Conservation (phyloP, 1,140 invertebrate species). For the Drosophila fuyamai region DNA sequence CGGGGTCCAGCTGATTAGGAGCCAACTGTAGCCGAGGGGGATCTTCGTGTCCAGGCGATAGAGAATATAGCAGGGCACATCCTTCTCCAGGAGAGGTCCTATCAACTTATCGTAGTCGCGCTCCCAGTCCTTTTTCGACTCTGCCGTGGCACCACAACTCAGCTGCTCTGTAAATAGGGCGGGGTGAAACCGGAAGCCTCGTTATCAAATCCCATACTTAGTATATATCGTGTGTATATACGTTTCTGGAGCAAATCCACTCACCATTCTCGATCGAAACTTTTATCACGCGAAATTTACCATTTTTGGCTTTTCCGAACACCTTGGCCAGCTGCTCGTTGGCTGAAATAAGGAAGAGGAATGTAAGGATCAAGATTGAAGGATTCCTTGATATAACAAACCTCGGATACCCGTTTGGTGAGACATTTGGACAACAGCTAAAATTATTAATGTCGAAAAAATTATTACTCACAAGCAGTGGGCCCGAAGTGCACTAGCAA, state of each 20-base stretch:
- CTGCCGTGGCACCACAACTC: slow-evolving; percentile 88
- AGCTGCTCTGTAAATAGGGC: slow-evolving; percentile 89
- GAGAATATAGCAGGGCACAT: slow-evolving; percentile 97
- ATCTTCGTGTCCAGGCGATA: slow-evolving; percentile 94
- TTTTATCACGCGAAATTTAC: slow-evolving; percentile 92
- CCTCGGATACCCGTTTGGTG: slow-evolving; percentile 91
- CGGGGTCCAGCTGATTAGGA: slow-evolving; percentile 97
- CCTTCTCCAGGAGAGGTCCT: slow-evolving; percentile 91
- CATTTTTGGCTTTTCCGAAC: slow-evolving; percentile 92
- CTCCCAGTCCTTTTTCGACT: slow-evolving; percentile 92
- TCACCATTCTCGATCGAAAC: slow-evolving; percentile 94
- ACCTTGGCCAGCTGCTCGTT: slow-evolving; percentile 92
- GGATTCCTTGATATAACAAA: neutral
- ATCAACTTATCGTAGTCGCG: slow-evolving; percentile 95
- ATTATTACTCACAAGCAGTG: slow-evolving; percentile 67
- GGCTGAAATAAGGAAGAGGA: slow-evolving; percentile 83
- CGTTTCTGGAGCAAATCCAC: slow-evolving; percentile 34
- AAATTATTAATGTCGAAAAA: slow-evolving; percentile 51
- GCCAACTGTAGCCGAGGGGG: slow-evolving; percentile 95
- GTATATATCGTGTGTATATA: slow-evolving; percentile 33
- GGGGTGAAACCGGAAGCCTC: slow-evolving; percentile 32
- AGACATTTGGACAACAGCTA: slow-evolving; percentile 86
- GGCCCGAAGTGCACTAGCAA: neutral
- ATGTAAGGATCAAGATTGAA: neutral
- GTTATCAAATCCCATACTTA: slow-evolving; percentile 33